phyloP scores from a whole-genome alignment of 2,888 invertebrate genomes.

The Idaea dimidiata region DNA sequence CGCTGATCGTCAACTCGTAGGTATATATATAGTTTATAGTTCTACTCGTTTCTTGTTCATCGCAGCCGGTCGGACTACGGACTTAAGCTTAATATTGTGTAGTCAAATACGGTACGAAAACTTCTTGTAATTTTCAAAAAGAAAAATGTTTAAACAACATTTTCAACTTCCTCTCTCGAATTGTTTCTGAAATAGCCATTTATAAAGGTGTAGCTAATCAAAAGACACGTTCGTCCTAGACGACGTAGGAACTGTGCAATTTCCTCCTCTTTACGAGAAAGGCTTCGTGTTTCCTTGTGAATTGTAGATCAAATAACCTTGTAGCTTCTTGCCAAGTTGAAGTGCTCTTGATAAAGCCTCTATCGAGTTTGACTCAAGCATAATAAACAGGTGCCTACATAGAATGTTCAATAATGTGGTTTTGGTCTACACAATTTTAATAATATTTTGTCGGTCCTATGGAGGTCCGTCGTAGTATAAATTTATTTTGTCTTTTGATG shows the following conservation, averaged over 20 bases:
- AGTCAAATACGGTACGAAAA: background rate
- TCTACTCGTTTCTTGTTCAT: too few species aligned
- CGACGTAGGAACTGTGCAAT: constrained; percentile 31
- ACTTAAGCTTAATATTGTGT: too few species aligned
- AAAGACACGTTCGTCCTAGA: constrained; percentile 25
- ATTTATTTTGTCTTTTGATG: too few species aligned
- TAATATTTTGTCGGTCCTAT: too few species aligned
- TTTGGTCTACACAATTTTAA: too few species aligned
- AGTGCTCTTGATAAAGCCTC: background rate
- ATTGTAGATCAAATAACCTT: constrained; percentile 13
- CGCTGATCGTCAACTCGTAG: too few species aligned
- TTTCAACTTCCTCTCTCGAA: background rate
- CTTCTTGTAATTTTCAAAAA: background rate
- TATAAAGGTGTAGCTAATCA: constrained; percentile 20
- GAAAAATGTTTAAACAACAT: constrained; percentile 9
- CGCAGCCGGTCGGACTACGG: too few species aligned
- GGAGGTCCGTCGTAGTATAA: too few species aligned
- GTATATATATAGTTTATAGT: too few species aligned
- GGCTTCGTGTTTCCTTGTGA: constrained; percentile 25
- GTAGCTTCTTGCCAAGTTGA: constrained; percentile 3
- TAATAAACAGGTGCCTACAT: background rate
- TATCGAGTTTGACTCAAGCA: background rate
- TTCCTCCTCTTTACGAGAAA: constrained; percentile 29
- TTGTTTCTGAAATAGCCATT: background rate
- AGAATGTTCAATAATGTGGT: too few species aligned